Base-by-base conservation (phyloP, 2,888 invertebrate genomes). In the Platerodrilus igneus region DNA sequence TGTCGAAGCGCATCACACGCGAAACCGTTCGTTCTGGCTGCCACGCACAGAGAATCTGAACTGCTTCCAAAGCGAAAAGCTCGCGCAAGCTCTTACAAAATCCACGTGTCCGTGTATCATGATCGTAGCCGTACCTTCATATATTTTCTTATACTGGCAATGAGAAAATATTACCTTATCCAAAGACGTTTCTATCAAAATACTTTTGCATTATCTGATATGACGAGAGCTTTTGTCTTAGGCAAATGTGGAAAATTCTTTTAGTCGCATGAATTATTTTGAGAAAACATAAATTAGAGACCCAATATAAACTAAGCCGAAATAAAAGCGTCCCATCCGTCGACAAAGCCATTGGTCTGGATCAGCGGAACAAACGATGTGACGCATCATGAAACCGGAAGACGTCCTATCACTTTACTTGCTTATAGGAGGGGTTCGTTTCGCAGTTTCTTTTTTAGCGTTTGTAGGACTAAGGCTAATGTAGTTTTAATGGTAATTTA, bases 331-430 rank as follows among this genome's bases (percentile, higher is more conserved):
- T 44, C 28, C 38, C 50, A 50, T 46, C 44, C 51, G 55, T 53
- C 56, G 53, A 55, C 56, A 56, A 51, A 51, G 54, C 52, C 49
- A 49, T 48, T 48, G 52, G 48, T 43, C 55, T 57, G 56, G 57
- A 56, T 55, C 53, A 52, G 54, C 56, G 53, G 59, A 62, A 61
- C 59, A 61, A 63, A 62, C 58, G 63, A 59, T 57, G 63, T 57
- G 59, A 60, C 61, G 63, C 59, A 57, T 61, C 63, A 64, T 63
- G 61, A 64, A 63, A 56, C 58, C 62, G 62, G 55, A 55, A 57
- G 51, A 56, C 50, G 53, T 52, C 56, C 58, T 57, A 59, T 59
- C 59, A 57, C 57, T 58, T 58, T 53, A 54, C 45, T 51, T 49
- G 45, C 47, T 49, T 46, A 42, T 46, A 48, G 47, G 45, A 54